Evolutionary conservation across 2,113 vertebrate genomes (phyloP).

Genomic region (Bungarus multicinctus): DNA sequence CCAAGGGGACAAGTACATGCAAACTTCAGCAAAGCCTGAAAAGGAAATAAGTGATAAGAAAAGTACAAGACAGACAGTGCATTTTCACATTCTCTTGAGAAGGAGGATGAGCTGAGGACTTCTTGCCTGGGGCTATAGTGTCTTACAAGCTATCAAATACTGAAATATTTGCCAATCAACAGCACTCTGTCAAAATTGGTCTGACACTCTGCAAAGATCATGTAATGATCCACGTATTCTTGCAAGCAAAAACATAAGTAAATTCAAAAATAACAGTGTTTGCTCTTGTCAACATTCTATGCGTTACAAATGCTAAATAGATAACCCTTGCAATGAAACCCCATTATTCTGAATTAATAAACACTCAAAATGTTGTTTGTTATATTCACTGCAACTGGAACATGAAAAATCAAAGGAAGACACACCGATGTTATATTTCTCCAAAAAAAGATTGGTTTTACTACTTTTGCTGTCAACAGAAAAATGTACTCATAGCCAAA

Average conservation of each 20-base stretch:
- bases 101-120: background rate
- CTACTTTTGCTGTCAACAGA: background rate
- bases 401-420: background rate
- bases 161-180: background rate
- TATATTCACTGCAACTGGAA: too few relatives aligned
- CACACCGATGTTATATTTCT: background rate
- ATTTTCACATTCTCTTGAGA: background rate
- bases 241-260: background rate
- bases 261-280: background rate
- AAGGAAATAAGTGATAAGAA: conserved; percentile 4
- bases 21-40: background rate
- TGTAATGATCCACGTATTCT: background rate
- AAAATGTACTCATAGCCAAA: background rate
- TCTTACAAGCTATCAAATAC: conserved; percentile 11
- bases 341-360: background rate
- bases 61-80: background rate
- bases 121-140: background rate
- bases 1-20: background rate
- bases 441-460: background rate
- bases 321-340: background rate
- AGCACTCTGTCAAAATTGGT: background rate
- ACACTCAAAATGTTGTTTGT: background rate
- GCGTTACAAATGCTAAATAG: background rate
- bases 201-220: background rate
- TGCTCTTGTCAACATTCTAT: background rate